Evolutionary conservation across 2,888 invertebrate genomes (phyloP).

Genomic region (Drosophila neutralis): DNA sequence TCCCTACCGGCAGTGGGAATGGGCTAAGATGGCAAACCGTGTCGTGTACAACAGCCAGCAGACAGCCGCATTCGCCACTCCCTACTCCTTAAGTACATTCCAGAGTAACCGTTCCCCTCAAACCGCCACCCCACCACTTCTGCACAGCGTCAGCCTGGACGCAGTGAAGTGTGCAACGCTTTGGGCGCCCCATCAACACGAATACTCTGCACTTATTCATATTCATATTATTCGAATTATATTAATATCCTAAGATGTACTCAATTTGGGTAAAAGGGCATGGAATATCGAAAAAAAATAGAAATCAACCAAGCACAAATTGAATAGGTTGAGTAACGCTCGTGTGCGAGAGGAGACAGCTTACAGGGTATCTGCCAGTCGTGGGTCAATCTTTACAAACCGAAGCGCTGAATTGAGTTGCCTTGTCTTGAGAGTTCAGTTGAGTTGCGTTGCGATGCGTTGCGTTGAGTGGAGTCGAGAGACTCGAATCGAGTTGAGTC

Average conservation of each 20-base stretch:
- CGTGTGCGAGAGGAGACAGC: not conserved
- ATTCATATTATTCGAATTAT: slow-evolving; percentile 32
- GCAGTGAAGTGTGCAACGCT: slow-evolving; percentile 77
- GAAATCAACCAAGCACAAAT: not conserved
- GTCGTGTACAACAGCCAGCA: slow-evolving; percentile 33
- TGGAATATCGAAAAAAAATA: not conserved
- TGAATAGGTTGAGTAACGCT: not conserved
- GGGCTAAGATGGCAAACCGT: slow-evolving; percentile 37
- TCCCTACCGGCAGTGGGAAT: slow-evolving; percentile 22
- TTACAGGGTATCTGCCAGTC: slow-evolving; percentile 1
- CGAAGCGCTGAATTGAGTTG: not conserved
- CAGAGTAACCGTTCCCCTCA: not conserved
- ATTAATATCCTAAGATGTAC: not conserved
- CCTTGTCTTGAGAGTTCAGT: not conserved
- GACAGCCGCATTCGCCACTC: slow-evolving; percentile 34
- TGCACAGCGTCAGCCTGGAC: slow-evolving; percentile 30
- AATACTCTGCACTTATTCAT: slow-evolving; percentile 59
- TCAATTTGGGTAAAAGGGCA: not conserved
- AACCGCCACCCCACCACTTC: slow-evolving; percentile 12
- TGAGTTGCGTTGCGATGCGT: not conserved
- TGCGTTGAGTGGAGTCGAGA: not conserved
- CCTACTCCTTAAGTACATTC: slow-evolving; percentile 7
- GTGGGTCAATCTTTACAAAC: slow-evolving; percentile 2
- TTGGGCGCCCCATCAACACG: slow-evolving; percentile 51
- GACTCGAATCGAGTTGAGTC: slow-evolving; percentile 13